Conservation (phyloP, 2,113 vertebrate species). For the human (Homo sapiens) region GRCh38 chr22:48503001-48503500, state of each 20-base stretch:
- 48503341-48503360: background rate
- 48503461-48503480: rapidly evolving
- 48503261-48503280: background rate
- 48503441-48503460: background rate
- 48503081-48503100: rapidly evolving
- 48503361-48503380: rapidly evolving
- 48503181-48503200: background rate
- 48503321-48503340: background rate
- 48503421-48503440: rapidly evolving
- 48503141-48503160: background rate
- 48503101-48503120: background rate
- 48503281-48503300: rapidly evolving
- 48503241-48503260: too few relatives aligned
- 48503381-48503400: rapidly evolving
- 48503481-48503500: rapidly evolving
- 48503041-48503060: rapidly evolving
- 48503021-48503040: rapidly evolving
- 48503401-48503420: rapidly evolving
- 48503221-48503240: too few relatives aligned
- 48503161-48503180: rapidly evolving
- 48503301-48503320: too few relatives aligned
- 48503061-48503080: rapidly evolving
- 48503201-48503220: too few relatives aligned
- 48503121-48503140: rapidly evolving
- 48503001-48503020: background rate